Percentiles rank a stretch among this genome's conserved stretches.
Conservation (phyloP, 2,797 vertebrate species). For the Paratrypauchen microcephalus region DNA sequence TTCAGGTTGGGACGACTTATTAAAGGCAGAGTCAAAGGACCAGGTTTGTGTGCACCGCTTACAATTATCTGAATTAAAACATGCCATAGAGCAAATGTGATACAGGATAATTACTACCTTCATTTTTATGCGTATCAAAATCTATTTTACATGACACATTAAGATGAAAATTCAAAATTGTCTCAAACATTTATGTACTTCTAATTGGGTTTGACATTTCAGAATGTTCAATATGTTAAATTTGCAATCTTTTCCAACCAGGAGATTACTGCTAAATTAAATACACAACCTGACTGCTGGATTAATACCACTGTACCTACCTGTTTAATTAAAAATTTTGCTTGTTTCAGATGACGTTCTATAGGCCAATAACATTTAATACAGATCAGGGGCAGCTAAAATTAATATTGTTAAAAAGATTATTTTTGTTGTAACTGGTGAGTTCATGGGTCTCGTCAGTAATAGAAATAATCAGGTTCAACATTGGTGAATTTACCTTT, state of each 20-base stretch:
- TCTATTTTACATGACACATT: too few relatives aligned
- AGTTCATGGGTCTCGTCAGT: too few relatives aligned
- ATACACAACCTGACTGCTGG: background rate
- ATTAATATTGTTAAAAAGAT: too few relatives aligned
- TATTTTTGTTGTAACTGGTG: too few relatives aligned
- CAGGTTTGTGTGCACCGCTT: constrained; percentile 40
- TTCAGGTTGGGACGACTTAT: constrained; percentile 48
- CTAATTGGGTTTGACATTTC: background rate
- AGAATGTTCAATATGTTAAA: background rate
- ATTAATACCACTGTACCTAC: background rate
- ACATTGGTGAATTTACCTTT: too few relatives aligned
- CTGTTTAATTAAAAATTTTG: too few relatives aligned
- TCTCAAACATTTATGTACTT: too few relatives aligned
- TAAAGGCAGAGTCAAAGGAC: constrained; percentile 50
- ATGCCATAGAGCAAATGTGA: background rate
- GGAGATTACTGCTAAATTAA: background rate
- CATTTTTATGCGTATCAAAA: background rate
- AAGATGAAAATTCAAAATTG: background rate
- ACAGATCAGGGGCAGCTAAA: too few relatives aligned
- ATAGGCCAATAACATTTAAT: too few relatives aligned
- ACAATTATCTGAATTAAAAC: background rate
- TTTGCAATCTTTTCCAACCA: background rate
- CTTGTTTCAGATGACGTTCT: too few relatives aligned
- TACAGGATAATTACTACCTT: background rate
- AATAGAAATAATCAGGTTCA: too few relatives aligned